A percentile compares a stretch with the other conserved stretches of the same genome.
Conservation (phyloP, 2,113 vertebrate species). For the Epinephelus cyanopodus region DNA sequence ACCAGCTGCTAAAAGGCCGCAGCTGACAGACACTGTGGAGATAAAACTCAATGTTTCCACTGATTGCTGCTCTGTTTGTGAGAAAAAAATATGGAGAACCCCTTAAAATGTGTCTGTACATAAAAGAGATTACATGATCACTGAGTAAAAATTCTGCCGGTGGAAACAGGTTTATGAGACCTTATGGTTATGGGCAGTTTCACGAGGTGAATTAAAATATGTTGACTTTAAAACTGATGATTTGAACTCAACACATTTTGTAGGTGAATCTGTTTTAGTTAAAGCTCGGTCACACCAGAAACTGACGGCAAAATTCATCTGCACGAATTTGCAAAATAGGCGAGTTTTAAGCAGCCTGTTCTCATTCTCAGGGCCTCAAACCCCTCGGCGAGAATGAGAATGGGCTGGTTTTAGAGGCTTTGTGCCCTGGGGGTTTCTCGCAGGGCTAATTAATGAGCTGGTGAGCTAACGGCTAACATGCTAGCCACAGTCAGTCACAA, state of each 20-base stretch:
- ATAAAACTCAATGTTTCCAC: not conserved
- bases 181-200: not conserved
- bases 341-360: no score
- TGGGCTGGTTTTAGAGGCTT: no score
- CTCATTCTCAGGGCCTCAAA: no score
- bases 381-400: no score
- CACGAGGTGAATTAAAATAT: not conserved
- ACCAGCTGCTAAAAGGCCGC: not conserved
- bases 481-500: not conserved
- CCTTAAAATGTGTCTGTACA: not conserved
- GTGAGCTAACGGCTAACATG: not conserved
- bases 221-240: not conserved
- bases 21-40: not conserved
- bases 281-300: conserved; percentile 14
- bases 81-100: not conserved
- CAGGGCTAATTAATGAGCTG: no score
- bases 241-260: not conserved
- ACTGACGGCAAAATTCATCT: not conserved
- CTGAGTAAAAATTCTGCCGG: not conserved
- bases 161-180: not conserved
- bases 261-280: not conserved
- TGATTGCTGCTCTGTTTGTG: not conserved
- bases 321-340: no score
- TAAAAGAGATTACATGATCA: not conserved
- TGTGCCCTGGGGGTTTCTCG: not conserved